These are phyloP conservation scores for Larimichthys polyactis DNA, from an alignment of 2,113 vertebrate genomes.

Conservation along the genomic window DNA sequence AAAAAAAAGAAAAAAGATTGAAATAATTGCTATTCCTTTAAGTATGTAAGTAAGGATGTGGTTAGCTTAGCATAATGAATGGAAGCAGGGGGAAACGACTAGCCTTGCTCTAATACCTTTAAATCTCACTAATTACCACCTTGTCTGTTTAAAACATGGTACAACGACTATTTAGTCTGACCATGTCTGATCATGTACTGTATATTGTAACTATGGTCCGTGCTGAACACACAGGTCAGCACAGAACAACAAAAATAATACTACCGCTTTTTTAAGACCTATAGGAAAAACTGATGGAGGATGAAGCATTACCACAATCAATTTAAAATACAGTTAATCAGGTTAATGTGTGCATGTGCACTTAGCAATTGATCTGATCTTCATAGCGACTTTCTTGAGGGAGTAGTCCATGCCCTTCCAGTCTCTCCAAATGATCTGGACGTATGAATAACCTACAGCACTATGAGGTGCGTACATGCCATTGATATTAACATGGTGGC, in stretches of 20 bases:
- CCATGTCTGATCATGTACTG: too few species aligned
- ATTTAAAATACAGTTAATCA: background rate
- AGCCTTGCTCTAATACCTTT: too few species aligned
- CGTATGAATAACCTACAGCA: background rate
- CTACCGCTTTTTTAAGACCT: background rate
- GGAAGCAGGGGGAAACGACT: too few species aligned
- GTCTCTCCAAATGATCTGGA: conserved; percentile 13
- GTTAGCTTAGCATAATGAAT: too few species aligned
- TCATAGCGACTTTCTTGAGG: conserved; percentile 65
- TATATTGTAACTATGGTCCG: too few species aligned
- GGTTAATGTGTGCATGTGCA: conserved; percentile 21
- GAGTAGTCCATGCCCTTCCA: conserved; percentile 50
- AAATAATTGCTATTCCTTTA: too few species aligned
- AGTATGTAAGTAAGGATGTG: too few species aligned
- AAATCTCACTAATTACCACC: too few species aligned
- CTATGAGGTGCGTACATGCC: conserved; percentile 46
- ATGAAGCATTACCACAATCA: background rate
- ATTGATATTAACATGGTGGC: conserved; percentile 82
- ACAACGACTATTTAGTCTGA: too few species aligned
- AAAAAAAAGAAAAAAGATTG: too few species aligned
- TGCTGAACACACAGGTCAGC: too few species aligned
- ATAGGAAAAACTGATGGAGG: background rate
- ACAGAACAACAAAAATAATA: background rate
- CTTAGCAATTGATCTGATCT: conserved; percentile 45
- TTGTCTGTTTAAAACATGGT: too few species aligned